These are phyloP conservation scores for Philopedon plagiatum DNA, from an alignment of 2,888 invertebrate genomes.

Conservation along the genomic window DNA sequence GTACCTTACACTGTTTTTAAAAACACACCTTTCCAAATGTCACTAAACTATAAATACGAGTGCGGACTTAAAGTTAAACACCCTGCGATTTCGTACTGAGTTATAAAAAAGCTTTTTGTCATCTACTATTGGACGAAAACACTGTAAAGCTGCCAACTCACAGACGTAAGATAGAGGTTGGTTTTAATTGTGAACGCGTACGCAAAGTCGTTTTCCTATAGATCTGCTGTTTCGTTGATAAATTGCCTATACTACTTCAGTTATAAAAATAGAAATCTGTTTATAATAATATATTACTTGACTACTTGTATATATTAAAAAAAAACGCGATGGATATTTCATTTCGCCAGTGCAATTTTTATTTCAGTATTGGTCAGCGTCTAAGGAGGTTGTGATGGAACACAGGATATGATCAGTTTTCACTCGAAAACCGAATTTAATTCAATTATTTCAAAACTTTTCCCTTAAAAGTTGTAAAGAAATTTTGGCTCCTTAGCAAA, in stretches of 20 bases:
- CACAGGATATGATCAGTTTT: too few relatives aligned
- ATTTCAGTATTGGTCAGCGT: too few relatives aligned
- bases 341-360: too few relatives aligned
- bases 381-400: too few relatives aligned
- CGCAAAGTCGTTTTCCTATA: conserved; percentile 11
- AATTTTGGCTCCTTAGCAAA: too few relatives aligned
- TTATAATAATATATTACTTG: conserved; percentile 13
- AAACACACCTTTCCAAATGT: not conserved
- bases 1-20: not conserved
- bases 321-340: too few relatives aligned
- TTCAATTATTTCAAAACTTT: too few relatives aligned
- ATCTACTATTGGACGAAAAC: not conserved
- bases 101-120: not conserved
- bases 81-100: not conserved
- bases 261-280: conserved; percentile 44
- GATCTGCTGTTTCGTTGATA: not conserved
- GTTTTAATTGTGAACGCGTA: conserved; percentile 29
- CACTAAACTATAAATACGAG: conserved; percentile 4
- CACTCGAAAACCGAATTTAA: too few relatives aligned
- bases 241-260: conserved; percentile 5
- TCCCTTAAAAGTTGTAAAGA: too few relatives aligned
- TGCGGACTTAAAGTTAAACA: not conserved
- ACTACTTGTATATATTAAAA: not conserved
- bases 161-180: conserved; percentile 1
- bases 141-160: conserved; percentile 12